Percentiles rank a stretch among this genome's conserved stretches.
These are phyloP conservation scores for Apodemia duryi DNA, from an alignment of 2,888 invertebrate species.

Conservation along the genomic window DNA sequence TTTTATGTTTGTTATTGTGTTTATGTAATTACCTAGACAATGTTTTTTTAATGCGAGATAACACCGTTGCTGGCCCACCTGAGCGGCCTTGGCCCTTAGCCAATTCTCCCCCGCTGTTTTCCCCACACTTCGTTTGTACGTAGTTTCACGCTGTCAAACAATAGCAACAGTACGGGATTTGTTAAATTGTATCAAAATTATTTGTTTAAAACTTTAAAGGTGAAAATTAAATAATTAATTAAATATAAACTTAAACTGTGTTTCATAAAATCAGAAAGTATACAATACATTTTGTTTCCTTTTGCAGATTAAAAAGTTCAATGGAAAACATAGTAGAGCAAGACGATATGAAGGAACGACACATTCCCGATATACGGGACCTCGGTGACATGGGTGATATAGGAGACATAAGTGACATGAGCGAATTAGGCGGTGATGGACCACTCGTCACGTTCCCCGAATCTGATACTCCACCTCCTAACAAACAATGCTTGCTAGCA, in stretches of 20 bases:
- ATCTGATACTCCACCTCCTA: constrained; percentile 84
- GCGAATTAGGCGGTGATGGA: constrained; percentile 71
- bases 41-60: constrained; percentile 50
- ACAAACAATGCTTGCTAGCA: constrained; percentile 66
- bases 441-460: constrained; percentile 91
- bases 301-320: constrained; percentile 83
- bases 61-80: constrained; percentile 67
- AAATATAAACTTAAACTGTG: too few species aligned
- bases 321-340: constrained; percentile 89
- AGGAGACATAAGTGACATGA: constrained; percentile 72
- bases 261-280: too few species aligned
- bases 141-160: constrained; percentile 73
- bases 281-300: constrained; percentile 29
- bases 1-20: constrained; percentile 31
- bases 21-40: constrained; percentile 35
- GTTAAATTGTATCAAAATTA: constrained; percentile 6
- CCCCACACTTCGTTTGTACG: constrained; percentile 64
- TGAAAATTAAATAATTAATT: too few species aligned
- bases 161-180: constrained; percentile 56
- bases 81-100: constrained; percentile 69
- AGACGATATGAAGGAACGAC: constrained; percentile 67
- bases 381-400: constrained; percentile 70
- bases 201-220: not conserved
- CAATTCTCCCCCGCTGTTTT: constrained; percentile 67
- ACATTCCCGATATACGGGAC: constrained; percentile 69